Conservation (phyloP, 2,888 invertebrate genomes). For the Acrobasis repandana region DNA sequence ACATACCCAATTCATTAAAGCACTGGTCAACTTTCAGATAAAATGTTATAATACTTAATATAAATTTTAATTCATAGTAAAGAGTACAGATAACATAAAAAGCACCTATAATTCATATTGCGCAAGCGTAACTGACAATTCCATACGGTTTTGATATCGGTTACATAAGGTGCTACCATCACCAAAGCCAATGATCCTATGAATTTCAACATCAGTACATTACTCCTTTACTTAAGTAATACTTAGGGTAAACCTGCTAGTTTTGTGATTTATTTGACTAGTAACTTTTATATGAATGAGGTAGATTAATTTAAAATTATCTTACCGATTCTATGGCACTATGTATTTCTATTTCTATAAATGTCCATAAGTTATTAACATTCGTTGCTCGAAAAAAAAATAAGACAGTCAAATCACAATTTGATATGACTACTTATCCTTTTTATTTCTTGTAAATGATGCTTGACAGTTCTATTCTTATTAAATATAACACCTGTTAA, state of each 20-base stretch:
- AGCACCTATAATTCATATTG: background rate
- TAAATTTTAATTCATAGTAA: background rate
- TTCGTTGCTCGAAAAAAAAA: too few relatives aligned
- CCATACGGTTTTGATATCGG: background rate
- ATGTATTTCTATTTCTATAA: background rate
- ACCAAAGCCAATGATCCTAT: background rate
- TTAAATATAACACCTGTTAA: background rate
- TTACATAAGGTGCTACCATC: background rate
- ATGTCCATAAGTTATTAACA: too few relatives aligned
- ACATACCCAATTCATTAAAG: slow-evolving; percentile 8
- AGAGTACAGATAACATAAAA: background rate
- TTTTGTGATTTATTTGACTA: background rate
- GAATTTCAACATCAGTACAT: slow-evolving; percentile 2
- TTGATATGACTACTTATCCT: too few relatives aligned
- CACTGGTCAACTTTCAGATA: background rate
- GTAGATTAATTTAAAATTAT: slow-evolving; percentile 14
- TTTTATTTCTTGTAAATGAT: too few relatives aligned
- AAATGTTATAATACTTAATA: too few relatives aligned
- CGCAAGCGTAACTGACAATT: background rate
- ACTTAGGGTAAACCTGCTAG: background rate
- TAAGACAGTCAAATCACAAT: too few relatives aligned
- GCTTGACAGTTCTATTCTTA: too few relatives aligned
- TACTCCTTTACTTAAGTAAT: slow-evolving; percentile 1
- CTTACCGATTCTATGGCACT: slow-evolving; percentile 1
- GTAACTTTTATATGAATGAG: slow-evolving; percentile 2